Evolutionary conservation across 2,797 vertebrate species (phyloP).

Genomic region (Heterohyrax brucei): DNA sequence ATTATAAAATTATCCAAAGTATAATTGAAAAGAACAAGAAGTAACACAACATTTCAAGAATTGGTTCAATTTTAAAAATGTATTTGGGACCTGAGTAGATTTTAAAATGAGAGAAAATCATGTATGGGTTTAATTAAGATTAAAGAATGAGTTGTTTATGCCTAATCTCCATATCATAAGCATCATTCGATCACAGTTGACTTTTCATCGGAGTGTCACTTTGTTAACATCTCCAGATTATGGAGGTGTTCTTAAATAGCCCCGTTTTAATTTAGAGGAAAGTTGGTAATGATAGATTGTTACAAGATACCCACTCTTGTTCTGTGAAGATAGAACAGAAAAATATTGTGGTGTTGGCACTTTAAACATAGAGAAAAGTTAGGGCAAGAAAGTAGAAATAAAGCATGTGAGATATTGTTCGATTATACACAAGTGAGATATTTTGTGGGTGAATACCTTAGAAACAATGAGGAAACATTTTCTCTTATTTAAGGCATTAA

Average conservation of each 20-base stretch:
- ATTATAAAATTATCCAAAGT: not conserved
- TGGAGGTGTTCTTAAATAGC: not conserved
- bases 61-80: not conserved
- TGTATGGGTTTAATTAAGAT: constrained; percentile 4
- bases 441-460: not conserved
- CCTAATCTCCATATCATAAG: not conserved
- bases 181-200: not conserved
- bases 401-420: not conserved
- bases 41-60: not conserved
- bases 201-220: not conserved
- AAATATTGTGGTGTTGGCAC: constrained; percentile 62
- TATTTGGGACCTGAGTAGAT: not conserved
- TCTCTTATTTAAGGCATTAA: not conserved
- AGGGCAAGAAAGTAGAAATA: not conserved
- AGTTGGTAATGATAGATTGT: constrained; percentile 57
- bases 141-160: not conserved
- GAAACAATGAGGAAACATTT: not conserved
- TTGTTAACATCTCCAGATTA: constrained; percentile 21
- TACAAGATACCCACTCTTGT: constrained; percentile 37
- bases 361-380: not conserved
- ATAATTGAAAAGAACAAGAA: not conserved
- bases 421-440: not conserved
- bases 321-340: constrained; percentile 46
- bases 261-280: constrained; percentile 38
- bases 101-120: not conserved